Percentiles rank a stretch among this genome's conserved stretches.
These are phyloP conservation scores for Rutilus rutilus DNA, from an alignment of 2,113 vertebrate species.

Conservation along the genomic window DNA sequence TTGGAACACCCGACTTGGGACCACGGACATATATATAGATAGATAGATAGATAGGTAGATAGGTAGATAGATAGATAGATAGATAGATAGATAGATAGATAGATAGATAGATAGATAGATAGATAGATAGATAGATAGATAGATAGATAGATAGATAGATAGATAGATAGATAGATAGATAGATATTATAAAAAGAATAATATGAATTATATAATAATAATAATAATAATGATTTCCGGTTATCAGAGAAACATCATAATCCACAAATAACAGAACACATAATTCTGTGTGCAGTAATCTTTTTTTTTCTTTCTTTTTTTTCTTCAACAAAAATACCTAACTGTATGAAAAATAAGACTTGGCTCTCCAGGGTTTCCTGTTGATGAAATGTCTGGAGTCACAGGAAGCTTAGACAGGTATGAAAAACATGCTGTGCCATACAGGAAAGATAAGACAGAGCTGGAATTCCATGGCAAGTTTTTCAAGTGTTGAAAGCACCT, in stretches of 20 bases:
- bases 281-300: not conserved
- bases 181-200: too few species aligned
- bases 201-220: not conserved
- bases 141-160: too few species aligned
- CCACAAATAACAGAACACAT: conserved; percentile 12
- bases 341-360: conserved; percentile 21
- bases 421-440: conserved; percentile 59
- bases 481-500: conserved; percentile 76
- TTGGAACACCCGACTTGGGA: too few species aligned
- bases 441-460: conserved; percentile 67
- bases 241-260: not conserved
- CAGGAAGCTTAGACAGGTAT: conserved; percentile 52
- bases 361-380: conserved; percentile 25
- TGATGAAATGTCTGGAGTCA: conserved; percentile 42
- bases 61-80: too few species aligned
- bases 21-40: too few species aligned
- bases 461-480: conserved; percentile 68
- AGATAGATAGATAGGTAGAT: too few species aligned
- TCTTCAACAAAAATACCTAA: conserved; percentile 6
- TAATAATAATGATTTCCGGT: not conserved
- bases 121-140: too few species aligned
- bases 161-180: too few species aligned
- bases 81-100: too few species aligned
- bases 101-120: too few species aligned
- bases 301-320: not conserved